A percentile compares a stretch with the other conserved stretches of the same genome.
These are phyloP conservation scores for Druon quercuslanigerum DNA, from an alignment of 1,140 invertebrate species.

Conservation along the genomic window DNA sequence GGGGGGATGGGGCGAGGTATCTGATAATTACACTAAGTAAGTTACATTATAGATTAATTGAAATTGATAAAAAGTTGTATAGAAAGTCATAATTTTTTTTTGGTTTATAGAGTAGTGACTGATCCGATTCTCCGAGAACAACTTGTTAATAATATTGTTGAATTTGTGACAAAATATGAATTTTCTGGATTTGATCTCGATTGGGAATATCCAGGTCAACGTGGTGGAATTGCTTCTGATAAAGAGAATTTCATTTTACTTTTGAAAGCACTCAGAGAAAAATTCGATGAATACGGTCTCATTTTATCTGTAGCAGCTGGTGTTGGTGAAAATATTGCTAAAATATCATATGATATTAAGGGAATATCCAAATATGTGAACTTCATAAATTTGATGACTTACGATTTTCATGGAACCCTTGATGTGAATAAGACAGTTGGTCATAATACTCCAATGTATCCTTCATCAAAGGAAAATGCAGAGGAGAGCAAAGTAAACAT, in stretches of 20 bases:
- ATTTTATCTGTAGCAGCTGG: too few relatives aligned
- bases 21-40: constrained; percentile 78
- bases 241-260: constrained; percentile 72
- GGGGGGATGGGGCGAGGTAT: constrained; percentile 87
- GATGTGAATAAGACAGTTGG: constrained; percentile 73
- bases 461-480: too few relatives aligned
- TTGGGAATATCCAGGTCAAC: constrained; percentile 72
- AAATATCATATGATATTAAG: constrained; percentile 26
- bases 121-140: too few relatives aligned
- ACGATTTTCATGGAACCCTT: constrained; percentile 83
- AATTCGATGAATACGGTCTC: constrained; percentile 70
- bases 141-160: too few relatives aligned
- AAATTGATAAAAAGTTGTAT: too few relatives aligned
- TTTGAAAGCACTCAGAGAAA: constrained; percentile 77
- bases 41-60: too few relatives aligned
- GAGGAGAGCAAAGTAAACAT: too few relatives aligned
- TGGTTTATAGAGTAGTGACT: too few relatives aligned
- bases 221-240: constrained; percentile 48
- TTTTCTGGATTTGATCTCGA: constrained; percentile 74
- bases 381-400: constrained; percentile 83
- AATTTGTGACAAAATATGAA: constrained; percentile 51
- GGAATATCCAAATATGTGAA: constrained; percentile 70
- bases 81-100: too few relatives aligned
- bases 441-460: too few relatives aligned
- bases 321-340: too few relatives aligned